Evolutionary conservation across 2,113 vertebrate species (phyloP), one percentile per base, ranked within the genome.

Genomic region (Suricata suricatta): DNA sequence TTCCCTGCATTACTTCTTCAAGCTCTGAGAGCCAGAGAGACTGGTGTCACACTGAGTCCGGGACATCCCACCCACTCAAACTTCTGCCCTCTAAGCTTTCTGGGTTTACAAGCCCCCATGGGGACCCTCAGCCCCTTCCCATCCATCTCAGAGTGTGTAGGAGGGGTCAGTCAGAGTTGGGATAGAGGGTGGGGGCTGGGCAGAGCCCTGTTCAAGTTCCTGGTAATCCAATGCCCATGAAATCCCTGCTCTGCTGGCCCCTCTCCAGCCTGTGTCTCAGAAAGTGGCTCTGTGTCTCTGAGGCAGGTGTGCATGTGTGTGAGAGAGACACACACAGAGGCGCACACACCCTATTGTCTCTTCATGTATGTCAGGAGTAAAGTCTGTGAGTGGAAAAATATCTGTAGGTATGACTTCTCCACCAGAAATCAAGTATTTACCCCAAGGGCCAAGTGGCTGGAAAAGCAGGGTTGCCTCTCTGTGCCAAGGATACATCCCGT

Each of bases 221-320:
- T 33, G 74, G 95, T 97, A 96, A 97, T 31, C 72, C 21, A 76
- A 66, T 95, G 84, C 97, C 79, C 33, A 31, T 77, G 87, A 97
- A 97, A 96, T 96, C 95, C 66, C 87, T 94, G 95, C 79, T 57
- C 2, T 11, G 5, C 74, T 96, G 97, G 97, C 83, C 10, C 1
- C 63, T 79, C 29, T 96, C 92, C 96, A 96, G 97, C 76, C 69
- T 91, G 76, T 83, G 72, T 57, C 85, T 81, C 93, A 33, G 57
- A 84, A 95, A 86, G 89, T 84, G 80, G 89, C 33, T 74, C 82
- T 71, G 47, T 89, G 87, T 79, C 81, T 97, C 63, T 68, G 77
- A 92, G 81, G 93, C 82, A 98, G 90, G 92, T 93, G 66, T 81
- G 80, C 52, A 25, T 64, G 41, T 29, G 83, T 1, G 4, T 23